Conservation (phyloP, 1,140 invertebrate species). For the Camponotus vicinus region DNA sequence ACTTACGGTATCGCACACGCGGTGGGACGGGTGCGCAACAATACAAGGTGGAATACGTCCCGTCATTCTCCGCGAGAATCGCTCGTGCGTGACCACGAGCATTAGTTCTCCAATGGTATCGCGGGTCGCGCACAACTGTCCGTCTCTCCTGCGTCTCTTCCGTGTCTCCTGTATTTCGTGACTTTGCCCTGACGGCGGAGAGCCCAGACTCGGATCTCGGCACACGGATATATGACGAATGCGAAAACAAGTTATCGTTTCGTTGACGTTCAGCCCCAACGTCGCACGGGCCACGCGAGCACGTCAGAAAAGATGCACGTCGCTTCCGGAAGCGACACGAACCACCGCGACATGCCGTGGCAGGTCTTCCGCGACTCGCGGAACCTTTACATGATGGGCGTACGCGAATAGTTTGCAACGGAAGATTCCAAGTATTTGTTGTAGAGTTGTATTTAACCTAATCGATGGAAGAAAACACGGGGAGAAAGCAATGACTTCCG, state of each 20-base stretch:
- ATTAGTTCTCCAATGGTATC: constrained; percentile 71
- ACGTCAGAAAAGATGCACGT: constrained; percentile 59
- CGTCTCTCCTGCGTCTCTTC: constrained; percentile 63
- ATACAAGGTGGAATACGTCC: constrained; percentile 79
- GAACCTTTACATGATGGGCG: constrained; percentile 41
- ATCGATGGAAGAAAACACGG: constrained; percentile 39
- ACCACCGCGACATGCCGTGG: constrained; percentile 54
- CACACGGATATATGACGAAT: constrained; percentile 48
- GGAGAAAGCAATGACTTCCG: constrained; percentile 28
- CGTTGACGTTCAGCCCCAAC: constrained; percentile 25
- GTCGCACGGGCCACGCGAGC: constrained; percentile 50
- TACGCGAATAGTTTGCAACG: constrained; percentile 42
- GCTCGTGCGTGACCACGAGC: constrained; percentile 77
- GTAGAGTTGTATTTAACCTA: not conserved
- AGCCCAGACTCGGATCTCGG: constrained; percentile 22
- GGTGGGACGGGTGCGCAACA: constrained; percentile 76
- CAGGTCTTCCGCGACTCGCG: constrained; percentile 41
- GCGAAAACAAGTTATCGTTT: constrained; percentile 51
- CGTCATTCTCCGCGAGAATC: constrained; percentile 74
- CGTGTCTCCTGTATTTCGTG: constrained; percentile 51
- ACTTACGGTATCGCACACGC: constrained; percentile 55
- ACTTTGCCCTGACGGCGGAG: constrained; percentile 41
- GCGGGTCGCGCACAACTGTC: constrained; percentile 77
- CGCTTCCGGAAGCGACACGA: constrained; percentile 55
- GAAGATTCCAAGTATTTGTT: constrained; percentile 50